Evolutionary conservation across 2,888 invertebrate genomes (phyloP).

Genomic region (Pteria penguin): DNA sequence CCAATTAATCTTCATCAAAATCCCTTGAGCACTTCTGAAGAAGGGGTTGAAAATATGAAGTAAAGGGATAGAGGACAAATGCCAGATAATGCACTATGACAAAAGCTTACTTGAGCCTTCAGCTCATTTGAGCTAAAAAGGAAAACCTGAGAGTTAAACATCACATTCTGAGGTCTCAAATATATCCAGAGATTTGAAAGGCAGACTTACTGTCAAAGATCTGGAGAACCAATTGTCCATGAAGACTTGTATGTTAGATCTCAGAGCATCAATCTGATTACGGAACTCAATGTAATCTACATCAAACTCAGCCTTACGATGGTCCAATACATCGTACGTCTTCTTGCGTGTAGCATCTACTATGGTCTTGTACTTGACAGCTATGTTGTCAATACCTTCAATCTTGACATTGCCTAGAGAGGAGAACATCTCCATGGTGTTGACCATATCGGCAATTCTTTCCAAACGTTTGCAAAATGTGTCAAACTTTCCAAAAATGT

Average conservation of each 20-base stretch:
- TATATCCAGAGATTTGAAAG: not conserved
- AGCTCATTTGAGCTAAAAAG: no score
- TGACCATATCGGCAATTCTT: slow-evolving; percentile 93
- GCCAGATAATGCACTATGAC: no score
- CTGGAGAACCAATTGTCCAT: slow-evolving; percentile 83
- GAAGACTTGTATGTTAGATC: slow-evolving; percentile 82
- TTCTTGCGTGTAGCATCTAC: slow-evolving; percentile 91
- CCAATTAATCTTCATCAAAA: no score
- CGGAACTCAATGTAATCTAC: slow-evolving; percentile 91
- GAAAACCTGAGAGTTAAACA: no score
- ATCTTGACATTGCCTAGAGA: slow-evolving; percentile 86
- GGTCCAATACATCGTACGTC: slow-evolving; percentile 94
- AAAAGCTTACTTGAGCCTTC: no score
- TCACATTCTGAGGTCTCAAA: no score
- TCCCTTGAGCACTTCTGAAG: no score
- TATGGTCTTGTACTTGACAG: slow-evolving; percentile 90
- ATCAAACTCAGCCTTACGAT: slow-evolving; percentile 93
- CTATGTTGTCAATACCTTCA: slow-evolving; percentile 82
- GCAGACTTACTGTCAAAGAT: slow-evolving; percentile 71
- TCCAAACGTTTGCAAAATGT: slow-evolving; percentile 93
- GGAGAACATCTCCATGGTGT: slow-evolving; percentile 92
- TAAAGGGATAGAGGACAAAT: no score
- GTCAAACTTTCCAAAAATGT: slow-evolving; percentile 98
- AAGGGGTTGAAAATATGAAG: no score
- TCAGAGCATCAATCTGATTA: slow-evolving; percentile 85